Evolutionary conservation across 2,888 invertebrate species (phyloP).

Genomic region (Tromatobia lineatoria): DNA sequence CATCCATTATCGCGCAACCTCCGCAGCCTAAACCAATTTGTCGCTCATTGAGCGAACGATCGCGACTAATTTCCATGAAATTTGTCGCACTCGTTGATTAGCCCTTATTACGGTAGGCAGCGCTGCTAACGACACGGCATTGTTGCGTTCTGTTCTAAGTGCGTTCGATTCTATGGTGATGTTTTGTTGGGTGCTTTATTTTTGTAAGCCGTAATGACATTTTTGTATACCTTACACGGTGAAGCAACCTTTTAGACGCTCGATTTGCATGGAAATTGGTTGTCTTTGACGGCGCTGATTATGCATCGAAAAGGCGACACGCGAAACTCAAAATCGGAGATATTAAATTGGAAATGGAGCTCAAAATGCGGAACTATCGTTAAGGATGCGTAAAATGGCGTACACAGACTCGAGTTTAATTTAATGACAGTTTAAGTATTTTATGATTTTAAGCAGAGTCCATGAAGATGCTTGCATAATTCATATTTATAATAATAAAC

Average conservation of each 20-base stretch:
- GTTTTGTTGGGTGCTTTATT: too few relatives aligned
- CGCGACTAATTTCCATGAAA: conserved; percentile 34
- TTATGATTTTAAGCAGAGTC: too few relatives aligned
- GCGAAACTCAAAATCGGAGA: not conserved
- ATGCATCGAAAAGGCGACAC: not conserved
- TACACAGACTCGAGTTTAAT: not conserved
- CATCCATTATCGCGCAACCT: too few relatives aligned
- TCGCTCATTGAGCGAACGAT: conserved; percentile 40
- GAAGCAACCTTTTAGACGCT: not conserved
- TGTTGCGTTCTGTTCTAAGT: not conserved
- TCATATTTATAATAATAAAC: too few relatives aligned
- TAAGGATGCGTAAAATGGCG: not conserved
- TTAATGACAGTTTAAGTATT: not conserved
- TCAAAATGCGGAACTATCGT: not conserved
- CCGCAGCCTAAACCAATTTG: conserved; percentile 26
- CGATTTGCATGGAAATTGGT: conserved; percentile 5
- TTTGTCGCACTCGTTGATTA: conserved; percentile 26
- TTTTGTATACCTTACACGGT: not conserved
- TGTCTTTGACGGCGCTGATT: not conserved
- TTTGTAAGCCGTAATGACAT: not conserved
- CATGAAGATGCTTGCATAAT: too few relatives aligned
- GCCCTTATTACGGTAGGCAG: not conserved
- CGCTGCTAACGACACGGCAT: conserved; percentile 4
- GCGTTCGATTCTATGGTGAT: too few relatives aligned
- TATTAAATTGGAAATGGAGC: not conserved